Evolutionary conservation across 2,888 invertebrate species (phyloP).

Genomic region (Tachystola acroxantha): DNA sequence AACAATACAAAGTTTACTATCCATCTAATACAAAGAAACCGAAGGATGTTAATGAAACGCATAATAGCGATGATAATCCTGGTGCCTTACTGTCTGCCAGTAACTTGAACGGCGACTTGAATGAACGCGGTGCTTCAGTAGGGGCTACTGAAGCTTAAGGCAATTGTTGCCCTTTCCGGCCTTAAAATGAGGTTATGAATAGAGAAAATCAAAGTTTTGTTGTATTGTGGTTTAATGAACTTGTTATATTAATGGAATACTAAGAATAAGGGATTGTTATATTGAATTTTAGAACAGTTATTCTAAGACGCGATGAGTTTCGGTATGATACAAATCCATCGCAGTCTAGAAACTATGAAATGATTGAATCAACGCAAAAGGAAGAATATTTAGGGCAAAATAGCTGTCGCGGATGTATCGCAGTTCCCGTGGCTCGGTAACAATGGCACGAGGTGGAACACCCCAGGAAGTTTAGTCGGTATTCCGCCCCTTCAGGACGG

Average conservation of each 20-base stretch:
- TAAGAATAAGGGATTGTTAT: no score
- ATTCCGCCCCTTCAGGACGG: no score
- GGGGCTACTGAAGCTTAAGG: conserved; percentile 14
- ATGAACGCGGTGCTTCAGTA: conserved; percentile 17
- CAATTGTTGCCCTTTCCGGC: conserved; percentile 25
- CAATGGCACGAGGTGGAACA: no score
- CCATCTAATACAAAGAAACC: conserved; percentile 40
- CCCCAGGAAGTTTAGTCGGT: no score
- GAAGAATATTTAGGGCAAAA: no score
- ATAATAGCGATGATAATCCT: conserved; percentile 44
- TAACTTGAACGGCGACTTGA: conserved; percentile 7
- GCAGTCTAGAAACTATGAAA: no score
- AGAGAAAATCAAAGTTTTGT: conserved; percentile 25
- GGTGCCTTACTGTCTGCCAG: conserved; percentile 56
- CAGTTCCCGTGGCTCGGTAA: no score
- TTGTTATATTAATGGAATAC: not conserved
- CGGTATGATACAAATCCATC: no score
- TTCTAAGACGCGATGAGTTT: no score
- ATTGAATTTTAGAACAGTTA: no score
- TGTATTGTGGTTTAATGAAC: conserved; percentile 19
- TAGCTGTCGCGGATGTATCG: no score
- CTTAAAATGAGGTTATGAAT: conserved; percentile 25
- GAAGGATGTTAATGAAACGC: conserved; percentile 52
- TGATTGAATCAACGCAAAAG: no score
- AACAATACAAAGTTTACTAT: conserved; percentile 59